phyloP scores from a whole-genome alignment of 2,888 invertebrate species.

The Cheilosia grossa region DNA sequence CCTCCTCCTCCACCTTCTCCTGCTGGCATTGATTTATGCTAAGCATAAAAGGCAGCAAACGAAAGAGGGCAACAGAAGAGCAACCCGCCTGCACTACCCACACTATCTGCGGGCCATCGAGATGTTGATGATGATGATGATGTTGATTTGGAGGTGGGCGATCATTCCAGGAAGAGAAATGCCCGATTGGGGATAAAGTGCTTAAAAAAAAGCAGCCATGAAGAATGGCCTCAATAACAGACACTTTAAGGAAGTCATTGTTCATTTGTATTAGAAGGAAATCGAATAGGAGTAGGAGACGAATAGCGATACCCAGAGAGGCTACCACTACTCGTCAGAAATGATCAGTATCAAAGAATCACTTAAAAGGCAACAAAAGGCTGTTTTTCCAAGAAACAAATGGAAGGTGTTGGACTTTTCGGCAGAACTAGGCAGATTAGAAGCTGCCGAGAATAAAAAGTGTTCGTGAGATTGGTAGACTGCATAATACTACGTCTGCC shows the following conservation, averaged over 20 bases:
- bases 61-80: constrained; percentile 18
- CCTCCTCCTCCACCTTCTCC: constrained; percentile 25
- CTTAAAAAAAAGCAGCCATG: constrained; percentile 42
- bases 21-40: constrained; percentile 57
- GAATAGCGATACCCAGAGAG: neutral
- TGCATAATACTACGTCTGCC: too few relatives aligned
- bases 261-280: constrained; percentile 58
- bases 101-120: constrained; percentile 71
- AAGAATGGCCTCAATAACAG: constrained; percentile 61
- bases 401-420: too few relatives aligned
- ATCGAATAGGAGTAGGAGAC: neutral
- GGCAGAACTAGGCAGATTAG: too few relatives aligned
- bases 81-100: constrained; percentile 49
- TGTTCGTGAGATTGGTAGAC: too few relatives aligned
- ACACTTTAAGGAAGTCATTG: constrained; percentile 61
- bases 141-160: constrained; percentile 68
- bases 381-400: too few relatives aligned
- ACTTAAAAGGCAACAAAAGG: too few relatives aligned
- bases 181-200: constrained; percentile 60
- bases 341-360: too few relatives aligned
- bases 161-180: constrained; percentile 73
- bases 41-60: constrained; percentile 57
- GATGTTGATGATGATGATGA: constrained; percentile 65
- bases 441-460: too few relatives aligned
- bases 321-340: neutral